A percentile compares a stretch with the other conserved stretches of the same genome.
Conservation (phyloP, 2,797 vertebrate genomes). For the Hydrolagus colliei region DNA sequence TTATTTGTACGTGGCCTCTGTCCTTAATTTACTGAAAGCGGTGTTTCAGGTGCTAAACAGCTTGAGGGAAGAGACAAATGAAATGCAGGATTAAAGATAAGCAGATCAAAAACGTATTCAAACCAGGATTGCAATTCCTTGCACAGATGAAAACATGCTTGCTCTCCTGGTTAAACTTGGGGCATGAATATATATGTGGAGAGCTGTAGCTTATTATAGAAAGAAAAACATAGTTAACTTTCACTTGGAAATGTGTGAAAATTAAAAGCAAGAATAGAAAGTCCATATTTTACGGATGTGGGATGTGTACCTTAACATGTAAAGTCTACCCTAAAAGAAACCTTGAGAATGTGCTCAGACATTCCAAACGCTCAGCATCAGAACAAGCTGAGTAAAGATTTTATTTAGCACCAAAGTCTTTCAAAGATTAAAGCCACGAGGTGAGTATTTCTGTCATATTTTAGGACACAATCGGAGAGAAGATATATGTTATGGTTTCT, state of each 20-base stretch:
- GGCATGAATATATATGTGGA: neutral
- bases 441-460: too few species aligned
- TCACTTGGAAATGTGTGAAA: neutral
- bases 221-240: neutral
- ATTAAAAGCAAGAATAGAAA: slow-evolving; percentile 5
- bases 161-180: neutral
- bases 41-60: neutral
- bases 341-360: too few species aligned
- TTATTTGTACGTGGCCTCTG: neutral
- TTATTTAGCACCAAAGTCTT: too few species aligned
- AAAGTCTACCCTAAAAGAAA: too few species aligned
- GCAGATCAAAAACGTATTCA: neutral
- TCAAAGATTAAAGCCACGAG: too few species aligned
- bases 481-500: too few species aligned
- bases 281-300: too few species aligned
- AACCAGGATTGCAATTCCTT: neutral
- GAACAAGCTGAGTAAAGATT: too few species aligned
- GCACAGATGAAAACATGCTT: neutral
- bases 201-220: neutral
- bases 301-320: too few species aligned
- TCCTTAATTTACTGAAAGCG: neutral
- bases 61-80: neutral
- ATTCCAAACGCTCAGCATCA: too few species aligned
- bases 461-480: too few species aligned
- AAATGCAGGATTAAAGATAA: neutral